A percentile compares a stretch with the other conserved stretches of the same genome.
phyloP scores from a whole-genome alignment of 2,888 invertebrate genomes.

The Euclidia mi region DNA sequence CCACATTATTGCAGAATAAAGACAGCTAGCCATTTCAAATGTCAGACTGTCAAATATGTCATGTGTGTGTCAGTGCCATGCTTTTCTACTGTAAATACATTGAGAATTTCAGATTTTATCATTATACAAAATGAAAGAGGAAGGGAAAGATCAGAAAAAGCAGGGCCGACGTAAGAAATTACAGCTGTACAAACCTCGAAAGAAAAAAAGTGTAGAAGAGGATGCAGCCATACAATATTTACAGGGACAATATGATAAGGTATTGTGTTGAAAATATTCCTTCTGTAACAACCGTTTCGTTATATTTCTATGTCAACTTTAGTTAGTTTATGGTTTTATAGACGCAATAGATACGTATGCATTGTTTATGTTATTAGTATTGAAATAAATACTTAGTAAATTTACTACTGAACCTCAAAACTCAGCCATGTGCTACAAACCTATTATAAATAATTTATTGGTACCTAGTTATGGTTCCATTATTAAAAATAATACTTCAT shows the following conservation, averaged over 20 bases:
- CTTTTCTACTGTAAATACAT: constrained; percentile 7
- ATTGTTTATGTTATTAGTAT: too few species aligned
- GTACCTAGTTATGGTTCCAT: too few species aligned
- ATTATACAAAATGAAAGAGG: constrained; percentile 67
- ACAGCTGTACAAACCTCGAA: constrained; percentile 81
- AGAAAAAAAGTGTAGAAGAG: constrained; percentile 83
- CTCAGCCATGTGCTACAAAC: too few species aligned
- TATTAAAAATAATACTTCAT: too few species aligned
- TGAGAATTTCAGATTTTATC: neutral
- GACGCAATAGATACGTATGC: too few species aligned
- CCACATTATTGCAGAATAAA: too few species aligned
- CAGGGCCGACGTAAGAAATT: constrained; percentile 72
- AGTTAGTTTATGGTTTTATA: too few species aligned
- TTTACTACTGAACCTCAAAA: too few species aligned
- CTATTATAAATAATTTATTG: too few species aligned
- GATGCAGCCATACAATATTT: constrained; percentile 87
- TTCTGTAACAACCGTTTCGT: neutral
- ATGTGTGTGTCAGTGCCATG: constrained; percentile 13
- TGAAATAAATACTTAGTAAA: too few species aligned
- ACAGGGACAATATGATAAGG: constrained; percentile 84
- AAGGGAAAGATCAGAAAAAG: constrained; percentile 57
- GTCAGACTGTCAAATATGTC: constrained; percentile 9
- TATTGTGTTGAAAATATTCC: constrained; percentile 36
- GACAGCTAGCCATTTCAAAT: neutral
- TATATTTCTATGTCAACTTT: too few species aligned